Percentiles rank a stretch among this genome's conserved stretches.
Conservation (phyloP, 2,888 invertebrate genomes). For the Craniophora ligustri region DNA sequence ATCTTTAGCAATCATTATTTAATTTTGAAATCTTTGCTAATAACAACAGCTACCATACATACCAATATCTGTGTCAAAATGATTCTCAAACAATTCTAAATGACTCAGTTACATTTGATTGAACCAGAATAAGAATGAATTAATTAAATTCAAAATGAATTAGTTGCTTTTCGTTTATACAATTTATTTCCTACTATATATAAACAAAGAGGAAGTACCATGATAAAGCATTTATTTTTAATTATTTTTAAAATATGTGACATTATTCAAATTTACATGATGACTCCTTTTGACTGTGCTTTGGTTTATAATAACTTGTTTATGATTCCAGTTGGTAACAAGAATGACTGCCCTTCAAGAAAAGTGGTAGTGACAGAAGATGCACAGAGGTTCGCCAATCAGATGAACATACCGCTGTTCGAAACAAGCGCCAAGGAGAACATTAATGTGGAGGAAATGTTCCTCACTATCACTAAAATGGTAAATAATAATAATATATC, state of each 20-base stretch:
- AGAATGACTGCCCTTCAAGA: constrained; percentile 97
- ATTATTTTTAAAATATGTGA: not conserved
- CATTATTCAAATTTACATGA: too few relatives aligned
- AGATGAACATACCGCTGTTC: constrained; percentile 98
- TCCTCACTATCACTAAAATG: constrained; percentile 91
- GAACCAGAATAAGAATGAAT: too few relatives aligned
- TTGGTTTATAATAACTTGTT: not conserved
- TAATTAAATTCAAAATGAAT: too few relatives aligned
- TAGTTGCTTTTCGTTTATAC: too few relatives aligned
- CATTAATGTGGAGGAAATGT: constrained; percentile 99
- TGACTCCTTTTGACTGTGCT: too few relatives aligned
- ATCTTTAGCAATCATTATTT: constrained; percentile 16
- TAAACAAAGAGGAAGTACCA: too few relatives aligned
- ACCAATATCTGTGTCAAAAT: not conserved
- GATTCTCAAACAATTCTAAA: too few relatives aligned
- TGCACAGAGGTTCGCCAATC: constrained; percentile 98
- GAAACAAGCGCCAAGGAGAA: constrained; percentile 99
- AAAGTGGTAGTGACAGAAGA: constrained; percentile 99
- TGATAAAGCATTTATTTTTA: too few relatives aligned
- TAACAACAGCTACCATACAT: constrained; percentile 1
- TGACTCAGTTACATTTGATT: too few relatives aligned
- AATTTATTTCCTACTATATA: too few relatives aligned
- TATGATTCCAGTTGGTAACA: constrained; percentile 95
- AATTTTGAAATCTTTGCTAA: constrained; percentile 15
- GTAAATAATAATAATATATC: constrained; percentile 71